These are phyloP conservation scores for Poecilia gillii DNA, from an alignment of 2,797 vertebrate species.

Conservation along the genomic window DNA sequence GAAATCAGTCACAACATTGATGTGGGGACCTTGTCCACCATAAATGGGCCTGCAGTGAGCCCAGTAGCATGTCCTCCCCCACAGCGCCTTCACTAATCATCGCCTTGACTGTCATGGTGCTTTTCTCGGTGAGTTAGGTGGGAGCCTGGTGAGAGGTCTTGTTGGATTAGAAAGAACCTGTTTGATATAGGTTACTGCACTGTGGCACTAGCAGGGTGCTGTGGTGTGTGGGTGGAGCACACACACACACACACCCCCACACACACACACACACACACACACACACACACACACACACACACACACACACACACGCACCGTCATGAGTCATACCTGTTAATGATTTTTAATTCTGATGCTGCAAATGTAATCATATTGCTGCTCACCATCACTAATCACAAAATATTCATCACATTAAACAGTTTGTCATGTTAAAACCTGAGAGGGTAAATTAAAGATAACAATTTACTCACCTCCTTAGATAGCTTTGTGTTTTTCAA, in stretches of 20 bases:
- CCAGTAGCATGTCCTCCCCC: slow-evolving; percentile 46
- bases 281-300: not conserved
- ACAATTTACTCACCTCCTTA: not conserved
- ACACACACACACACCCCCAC: slow-evolving; percentile 1
- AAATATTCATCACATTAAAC: not conserved
- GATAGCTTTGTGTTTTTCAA: not conserved
- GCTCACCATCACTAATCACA: slow-evolving; percentile 3
- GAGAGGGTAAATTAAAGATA: not conserved
- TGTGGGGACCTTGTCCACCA: slow-evolving; percentile 42
- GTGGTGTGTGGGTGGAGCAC: slow-evolving; percentile 25
- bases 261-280: slow-evolving; percentile 5
- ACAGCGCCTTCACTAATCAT: slow-evolving; percentile 60
- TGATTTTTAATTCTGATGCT: slow-evolving; percentile 12
- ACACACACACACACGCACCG: not conserved
- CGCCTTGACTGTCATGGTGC: slow-evolving; percentile 56
- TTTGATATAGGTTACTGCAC: slow-evolving; percentile 79
- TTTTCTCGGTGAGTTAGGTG: slow-evolving; percentile 44
- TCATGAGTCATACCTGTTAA: slow-evolving; percentile 34
- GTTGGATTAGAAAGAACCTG: slow-evolving; percentile 76
- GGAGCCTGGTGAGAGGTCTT: slow-evolving; percentile 70
- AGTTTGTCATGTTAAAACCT: not conserved
- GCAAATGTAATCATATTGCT: not conserved
- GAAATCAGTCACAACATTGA: slow-evolving; percentile 11
- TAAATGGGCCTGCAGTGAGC: slow-evolving; percentile 57
- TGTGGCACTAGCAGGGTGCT: slow-evolving; percentile 58